Conservation (phyloP, 2,797 vertebrate genomes). For the Anguilla obscura region DNA sequence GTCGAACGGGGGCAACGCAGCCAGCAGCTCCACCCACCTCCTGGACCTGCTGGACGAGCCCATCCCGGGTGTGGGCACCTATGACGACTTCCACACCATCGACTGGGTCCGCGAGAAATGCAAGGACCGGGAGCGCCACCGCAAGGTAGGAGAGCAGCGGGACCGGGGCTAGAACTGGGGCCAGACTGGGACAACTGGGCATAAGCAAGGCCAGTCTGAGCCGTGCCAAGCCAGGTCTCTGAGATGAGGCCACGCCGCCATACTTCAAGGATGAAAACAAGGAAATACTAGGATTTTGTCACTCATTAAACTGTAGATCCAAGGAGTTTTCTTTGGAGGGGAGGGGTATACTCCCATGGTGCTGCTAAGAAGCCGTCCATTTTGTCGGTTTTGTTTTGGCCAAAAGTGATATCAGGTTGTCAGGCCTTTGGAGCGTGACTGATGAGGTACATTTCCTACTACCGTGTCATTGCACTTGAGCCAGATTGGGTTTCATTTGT, state of each 20-base stretch:
- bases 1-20: conserved; percentile 91
- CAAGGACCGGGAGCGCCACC: conserved; percentile 94
- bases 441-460: background rate
- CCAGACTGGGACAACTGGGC: background rate
- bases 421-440: background rate
- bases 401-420: background rate
- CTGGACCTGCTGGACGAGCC: conserved; percentile 95
- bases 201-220: background rate
- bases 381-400: background rate
- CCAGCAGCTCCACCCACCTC: conserved; percentile 91
- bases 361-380: background rate
- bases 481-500: background rate
- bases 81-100: conserved; percentile 98
- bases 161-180: background rate
- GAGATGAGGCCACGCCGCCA: background rate
- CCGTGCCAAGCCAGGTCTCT: background rate
- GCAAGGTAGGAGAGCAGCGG: conserved; percentile 75
- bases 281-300: too few relatives aligned
- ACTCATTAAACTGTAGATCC: too few relatives aligned
- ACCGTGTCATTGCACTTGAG: too few relatives aligned
- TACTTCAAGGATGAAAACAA: background rate
- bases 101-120: conserved; percentile 98
- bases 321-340: too few relatives aligned
- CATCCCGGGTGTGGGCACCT: conserved; percentile 95
- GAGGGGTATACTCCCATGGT: too few relatives aligned